Conservation (phyloP, 2,888 invertebrate genomes). For the Idaea biselata region DNA sequence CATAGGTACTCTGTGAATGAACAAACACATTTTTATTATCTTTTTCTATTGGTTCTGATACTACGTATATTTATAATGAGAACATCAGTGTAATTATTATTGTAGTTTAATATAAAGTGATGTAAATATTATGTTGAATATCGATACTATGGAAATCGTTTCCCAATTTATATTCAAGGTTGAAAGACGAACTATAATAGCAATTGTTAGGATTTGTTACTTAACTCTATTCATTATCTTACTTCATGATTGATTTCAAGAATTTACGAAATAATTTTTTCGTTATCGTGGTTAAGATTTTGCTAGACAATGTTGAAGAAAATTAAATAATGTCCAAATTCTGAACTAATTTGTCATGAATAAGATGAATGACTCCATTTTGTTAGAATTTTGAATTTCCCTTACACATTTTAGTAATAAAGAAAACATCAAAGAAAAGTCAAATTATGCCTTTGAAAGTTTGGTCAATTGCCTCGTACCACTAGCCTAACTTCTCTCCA, state of each 20-base stretch:
- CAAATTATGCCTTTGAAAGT: constrained; percentile 1
- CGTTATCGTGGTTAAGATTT: not conserved
- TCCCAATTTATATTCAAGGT: constrained; percentile 54
- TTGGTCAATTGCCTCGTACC: not conserved
- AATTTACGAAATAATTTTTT: not conserved
- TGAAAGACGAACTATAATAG: constrained; percentile 27
- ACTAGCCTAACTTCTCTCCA: not conserved
- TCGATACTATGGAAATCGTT: constrained; percentile 20
- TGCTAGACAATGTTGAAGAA: not conserved
- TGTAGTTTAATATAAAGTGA: not conserved
- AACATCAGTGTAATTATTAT: not conserved
- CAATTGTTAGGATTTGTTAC: constrained; percentile 22
- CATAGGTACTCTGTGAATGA: not conserved
- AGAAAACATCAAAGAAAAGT: not conserved
- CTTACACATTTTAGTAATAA: not conserved
- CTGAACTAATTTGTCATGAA: no score
- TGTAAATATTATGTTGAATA: not conserved
- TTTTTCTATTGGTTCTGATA: not conserved
- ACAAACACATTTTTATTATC: not conserved
- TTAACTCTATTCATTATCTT: constrained; percentile 24
- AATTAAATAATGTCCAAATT: not conserved
- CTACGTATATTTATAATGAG: not conserved
- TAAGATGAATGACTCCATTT: not conserved
- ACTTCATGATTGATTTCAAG: constrained; percentile 23
- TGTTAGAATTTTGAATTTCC: not conserved